phyloP scores from a whole-genome alignment of 2,113 vertebrate species.

The Heliornis fulica region DNA sequence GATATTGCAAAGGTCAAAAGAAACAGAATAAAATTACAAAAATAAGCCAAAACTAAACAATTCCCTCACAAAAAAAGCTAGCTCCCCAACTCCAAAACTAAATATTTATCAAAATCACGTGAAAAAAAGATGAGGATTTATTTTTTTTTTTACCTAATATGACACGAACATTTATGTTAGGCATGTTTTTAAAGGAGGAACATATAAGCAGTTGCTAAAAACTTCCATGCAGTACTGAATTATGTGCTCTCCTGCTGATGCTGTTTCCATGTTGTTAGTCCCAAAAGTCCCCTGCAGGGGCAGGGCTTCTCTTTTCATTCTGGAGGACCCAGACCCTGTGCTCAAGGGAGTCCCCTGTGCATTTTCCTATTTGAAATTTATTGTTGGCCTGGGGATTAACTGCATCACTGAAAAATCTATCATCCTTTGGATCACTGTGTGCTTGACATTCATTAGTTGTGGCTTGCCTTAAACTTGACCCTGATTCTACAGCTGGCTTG shows the following conservation, averaged over 20 bases:
- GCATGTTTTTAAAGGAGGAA: background rate
- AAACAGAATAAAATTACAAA: background rate
- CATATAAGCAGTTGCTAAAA: background rate
- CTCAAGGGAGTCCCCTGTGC: fast-evolving
- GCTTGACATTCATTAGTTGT: background rate
- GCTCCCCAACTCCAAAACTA: background rate
- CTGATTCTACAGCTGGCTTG: background rate
- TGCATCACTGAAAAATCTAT: conserved; percentile 24
- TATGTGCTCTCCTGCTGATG: fast-evolving
- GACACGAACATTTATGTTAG: background rate
- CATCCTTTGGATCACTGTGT: background rate
- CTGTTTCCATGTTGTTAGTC: background rate
- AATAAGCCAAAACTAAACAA: background rate
- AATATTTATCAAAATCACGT: background rate
- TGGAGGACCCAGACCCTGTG: background rate
- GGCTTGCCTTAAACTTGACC: background rate
- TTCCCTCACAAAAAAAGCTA: background rate
- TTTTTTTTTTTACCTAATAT: background rate
- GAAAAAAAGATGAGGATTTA: background rate
- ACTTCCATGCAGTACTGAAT: background rate
- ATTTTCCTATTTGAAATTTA: background rate
- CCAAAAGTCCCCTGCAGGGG: background rate
- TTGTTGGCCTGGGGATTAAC: conserved; percentile 7
- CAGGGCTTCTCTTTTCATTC: background rate
- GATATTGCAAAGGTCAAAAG: background rate